Percentiles rank a stretch among this genome's conserved stretches.
These are phyloP conservation scores for Aplocera efformata DNA, from an alignment of 2,888 invertebrate species.

Conservation along the genomic window DNA sequence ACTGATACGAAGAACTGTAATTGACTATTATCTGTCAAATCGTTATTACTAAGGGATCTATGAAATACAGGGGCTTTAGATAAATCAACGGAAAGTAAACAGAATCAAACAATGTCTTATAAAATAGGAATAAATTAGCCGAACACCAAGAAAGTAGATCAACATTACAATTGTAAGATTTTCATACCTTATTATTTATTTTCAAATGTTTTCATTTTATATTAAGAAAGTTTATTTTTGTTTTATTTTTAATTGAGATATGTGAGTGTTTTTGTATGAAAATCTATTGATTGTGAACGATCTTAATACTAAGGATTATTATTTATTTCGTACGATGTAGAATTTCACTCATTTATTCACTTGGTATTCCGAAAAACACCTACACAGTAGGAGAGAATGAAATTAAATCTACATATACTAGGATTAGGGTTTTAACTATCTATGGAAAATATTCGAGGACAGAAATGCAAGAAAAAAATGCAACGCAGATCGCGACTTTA, in stretches of 20 bases:
- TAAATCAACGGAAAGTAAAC: constrained; percentile 30
- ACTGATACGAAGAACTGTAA: constrained; percentile 15
- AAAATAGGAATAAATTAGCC: constrained; percentile 32
- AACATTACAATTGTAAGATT: constrained; percentile 6
- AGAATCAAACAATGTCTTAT: constrained; percentile 31
- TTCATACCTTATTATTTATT: constrained; percentile 35
- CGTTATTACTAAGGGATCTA: constrained; percentile 70
- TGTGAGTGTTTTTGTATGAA: constrained; percentile 14
- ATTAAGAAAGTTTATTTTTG: neutral
- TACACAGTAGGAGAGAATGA: constrained; percentile 57
- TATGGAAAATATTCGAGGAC: constrained; percentile 45
- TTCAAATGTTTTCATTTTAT: constrained; percentile 24
- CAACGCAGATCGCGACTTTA: constrained; percentile 20
- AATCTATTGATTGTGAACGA: constrained; percentile 18
- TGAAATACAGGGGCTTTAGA: constrained; percentile 67
- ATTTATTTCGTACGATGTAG: constrained; percentile 21
- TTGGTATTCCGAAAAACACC: constrained; percentile 34
- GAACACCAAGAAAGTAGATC: constrained; percentile 12
- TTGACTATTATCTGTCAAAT: constrained; percentile 51
- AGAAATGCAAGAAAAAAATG: constrained; percentile 34
- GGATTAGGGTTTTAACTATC: constrained; percentile 25
- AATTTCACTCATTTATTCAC: constrained; percentile 26
- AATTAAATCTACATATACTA: constrained; percentile 30
- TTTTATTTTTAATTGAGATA: neutral
- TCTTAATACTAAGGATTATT: constrained; percentile 35